Evolutionary conservation across 2,888 invertebrate species (phyloP), one percentile per base, ranked within the genome.

Genomic region (Pandemis corylana): DNA sequence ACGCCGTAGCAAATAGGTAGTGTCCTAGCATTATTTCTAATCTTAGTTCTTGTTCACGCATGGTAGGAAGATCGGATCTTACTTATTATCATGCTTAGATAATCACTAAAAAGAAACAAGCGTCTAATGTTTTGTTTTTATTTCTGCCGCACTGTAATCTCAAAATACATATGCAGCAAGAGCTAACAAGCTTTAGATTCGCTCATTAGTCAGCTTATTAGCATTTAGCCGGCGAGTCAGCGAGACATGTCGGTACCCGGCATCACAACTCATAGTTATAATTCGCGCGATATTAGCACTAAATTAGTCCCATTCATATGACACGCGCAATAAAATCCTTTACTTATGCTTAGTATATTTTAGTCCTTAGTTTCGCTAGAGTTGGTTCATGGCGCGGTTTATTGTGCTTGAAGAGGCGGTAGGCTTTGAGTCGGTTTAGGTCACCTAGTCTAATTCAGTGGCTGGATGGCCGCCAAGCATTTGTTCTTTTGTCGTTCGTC

Each of bases 401-500:
- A 78, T 68, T 63, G 78, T 79, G 78, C 79, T 80, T 78, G 76
- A 72, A 77, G 46, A 51, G 76, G 80, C 80, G 78, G 77, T 78
- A 80, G 81, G 79, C 79, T 78, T 79, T 77, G 77, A 77, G 76
- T 79, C 76, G 76, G 77, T 73, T 82, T 81, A 82, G 84, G 84
- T 84, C 81, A 84, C 79, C 80, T 86, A 86, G 84, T 89, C 92
- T 92, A 92, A 91, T 87, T 93, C 87, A 85, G 90, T 84, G 89
- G 80, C 92, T 93, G 93, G 93, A 93, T 88, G 80, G 81, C 78
- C 85, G 92, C 93, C 93, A 93, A 92, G 84, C 88, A 87, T 90
- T 91, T 87, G 90, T 90, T 90, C 92, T 92, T 92, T 93, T 92
- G 92, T 93, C 84, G 90, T 81, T 72, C 79, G 76, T 82, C 81